Evolutionary conservation across 2,888 invertebrate genomes (phyloP).

Genomic region (Polia nebulosa): DNA sequence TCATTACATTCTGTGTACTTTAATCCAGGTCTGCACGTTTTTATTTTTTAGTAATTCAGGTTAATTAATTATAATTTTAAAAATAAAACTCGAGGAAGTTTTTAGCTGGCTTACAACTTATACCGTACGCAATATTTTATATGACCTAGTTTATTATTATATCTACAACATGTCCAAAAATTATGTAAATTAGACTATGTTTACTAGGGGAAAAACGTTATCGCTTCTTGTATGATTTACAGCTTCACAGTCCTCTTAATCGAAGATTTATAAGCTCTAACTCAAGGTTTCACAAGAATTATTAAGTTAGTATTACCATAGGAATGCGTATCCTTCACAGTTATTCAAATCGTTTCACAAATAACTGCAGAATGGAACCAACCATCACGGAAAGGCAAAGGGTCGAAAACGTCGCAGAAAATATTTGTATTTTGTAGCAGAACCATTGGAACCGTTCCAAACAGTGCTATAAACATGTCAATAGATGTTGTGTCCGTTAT

Average conservation of each 20-base stretch:
- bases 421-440: conserved; percentile 21
- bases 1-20: too few species aligned
- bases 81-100: too few species aligned
- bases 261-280: background rate
- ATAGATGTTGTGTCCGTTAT: conserved; percentile 38
- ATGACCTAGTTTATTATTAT: too few species aligned
- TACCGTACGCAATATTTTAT: too few species aligned
- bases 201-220: too few species aligned
- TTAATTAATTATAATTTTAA: too few species aligned
- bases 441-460: conserved; percentile 5
- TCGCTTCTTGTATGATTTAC: too few species aligned
- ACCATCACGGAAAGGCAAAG: conserved; percentile 7
- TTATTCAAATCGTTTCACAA: conserved; percentile 22
- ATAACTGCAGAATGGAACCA: conserved; percentile 32
- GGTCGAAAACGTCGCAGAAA: conserved; percentile 17
- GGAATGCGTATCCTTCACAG: conserved; percentile 27
- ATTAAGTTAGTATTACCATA: conserved; percentile 20
- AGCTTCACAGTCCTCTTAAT: background rate
- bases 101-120: too few species aligned
- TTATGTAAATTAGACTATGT: too few species aligned
- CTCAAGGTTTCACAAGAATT: background rate
- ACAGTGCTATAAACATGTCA: conserved; percentile 34
- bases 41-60: too few species aligned
- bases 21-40: too few species aligned
- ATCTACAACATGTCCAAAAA: too few species aligned